Percentiles rank a stretch among this genome's conserved stretches.
Conservation (phyloP, 2,113 vertebrate genomes). For the Irena cyanogastra region DNA sequence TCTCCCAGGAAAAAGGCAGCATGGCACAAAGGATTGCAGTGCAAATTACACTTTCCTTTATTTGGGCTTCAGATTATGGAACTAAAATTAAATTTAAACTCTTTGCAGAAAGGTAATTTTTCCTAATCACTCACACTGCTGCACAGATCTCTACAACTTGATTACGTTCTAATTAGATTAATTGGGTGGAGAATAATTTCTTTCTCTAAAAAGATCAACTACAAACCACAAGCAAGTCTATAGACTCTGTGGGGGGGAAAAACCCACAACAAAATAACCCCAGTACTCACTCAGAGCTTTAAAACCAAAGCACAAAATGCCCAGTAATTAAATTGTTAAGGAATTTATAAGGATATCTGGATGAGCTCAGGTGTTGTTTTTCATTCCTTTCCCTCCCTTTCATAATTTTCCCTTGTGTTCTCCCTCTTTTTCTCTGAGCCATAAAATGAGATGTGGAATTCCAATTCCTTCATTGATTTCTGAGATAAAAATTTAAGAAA, state of each 20-base stretch:
- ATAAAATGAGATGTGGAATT: constrained; percentile 50
- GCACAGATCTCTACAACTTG: constrained; percentile 64
- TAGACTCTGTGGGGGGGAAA: background rate
- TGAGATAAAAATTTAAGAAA: constrained; percentile 66
- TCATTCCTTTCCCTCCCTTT: background rate
- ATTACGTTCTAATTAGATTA: constrained; percentile 73
- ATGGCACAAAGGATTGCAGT: background rate
- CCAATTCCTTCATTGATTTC: constrained; percentile 61
- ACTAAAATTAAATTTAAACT: constrained; percentile 58
- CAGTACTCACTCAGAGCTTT: background rate
- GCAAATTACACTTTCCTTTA: constrained; percentile 1
- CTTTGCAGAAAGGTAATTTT: constrained; percentile 61
- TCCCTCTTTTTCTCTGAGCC: background rate
- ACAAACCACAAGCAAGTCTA: constrained; percentile 5
- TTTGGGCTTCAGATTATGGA: constrained; percentile 57
- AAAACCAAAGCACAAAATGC: constrained; percentile 32
- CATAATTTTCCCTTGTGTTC: background rate
- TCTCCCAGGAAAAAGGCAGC: background rate
- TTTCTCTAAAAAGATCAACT: constrained; percentile 51
- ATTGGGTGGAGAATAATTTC: constrained; percentile 68
- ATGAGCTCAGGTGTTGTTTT: background rate
- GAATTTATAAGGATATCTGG: constrained; percentile 32
- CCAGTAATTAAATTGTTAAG: constrained; percentile 58
- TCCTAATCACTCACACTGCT: constrained; percentile 67
- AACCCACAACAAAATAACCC: background rate